phyloP scores from a whole-genome alignment of 2,113 vertebrate genomes.

The Apeltes quadracus region DNA sequence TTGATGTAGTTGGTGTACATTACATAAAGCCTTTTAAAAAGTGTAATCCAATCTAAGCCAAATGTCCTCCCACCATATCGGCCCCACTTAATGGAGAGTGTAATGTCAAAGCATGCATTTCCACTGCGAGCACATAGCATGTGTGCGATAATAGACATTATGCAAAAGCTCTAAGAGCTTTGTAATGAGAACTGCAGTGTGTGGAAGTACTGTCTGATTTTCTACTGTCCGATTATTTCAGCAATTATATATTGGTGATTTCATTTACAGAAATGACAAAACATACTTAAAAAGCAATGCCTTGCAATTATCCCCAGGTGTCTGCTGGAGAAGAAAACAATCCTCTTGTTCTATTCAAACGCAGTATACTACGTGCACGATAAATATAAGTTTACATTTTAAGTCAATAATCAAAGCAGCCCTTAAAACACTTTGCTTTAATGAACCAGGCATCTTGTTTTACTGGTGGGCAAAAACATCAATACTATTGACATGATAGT shows the following conservation, averaged over 20 bases:
- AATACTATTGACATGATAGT: neutral
- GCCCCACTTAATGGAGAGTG: conserved; percentile 25
- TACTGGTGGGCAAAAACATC: neutral
- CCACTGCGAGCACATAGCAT: neutral
- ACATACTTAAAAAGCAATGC: neutral
- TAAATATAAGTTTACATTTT: neutral
- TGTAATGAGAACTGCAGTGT: neutral
- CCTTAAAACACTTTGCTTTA: neutral
- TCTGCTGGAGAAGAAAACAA: neutral
- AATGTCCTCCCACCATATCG: conserved; percentile 31
- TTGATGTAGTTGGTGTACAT: neutral
- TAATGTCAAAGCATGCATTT: neutral
- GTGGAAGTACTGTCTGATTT: too few species aligned
- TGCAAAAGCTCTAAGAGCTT: conserved; percentile 1
- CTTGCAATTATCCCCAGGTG: neutral
- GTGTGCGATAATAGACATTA: conserved; percentile 13
- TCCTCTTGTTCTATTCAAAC: neutral
- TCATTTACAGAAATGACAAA: neutral
- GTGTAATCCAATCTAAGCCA: conserved; percentile 18
- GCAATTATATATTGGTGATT: neutral
- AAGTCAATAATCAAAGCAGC: neutral
- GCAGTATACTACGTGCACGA: neutral
- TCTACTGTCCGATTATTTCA: neutral
- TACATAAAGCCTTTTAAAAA: conserved; percentile 7
- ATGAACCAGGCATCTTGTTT: neutral